Evolutionary conservation across 2,797 vertebrate genomes (phyloP), one percentile per base, ranked within the genome.

Genomic region (Acanthis flammea): DNA sequence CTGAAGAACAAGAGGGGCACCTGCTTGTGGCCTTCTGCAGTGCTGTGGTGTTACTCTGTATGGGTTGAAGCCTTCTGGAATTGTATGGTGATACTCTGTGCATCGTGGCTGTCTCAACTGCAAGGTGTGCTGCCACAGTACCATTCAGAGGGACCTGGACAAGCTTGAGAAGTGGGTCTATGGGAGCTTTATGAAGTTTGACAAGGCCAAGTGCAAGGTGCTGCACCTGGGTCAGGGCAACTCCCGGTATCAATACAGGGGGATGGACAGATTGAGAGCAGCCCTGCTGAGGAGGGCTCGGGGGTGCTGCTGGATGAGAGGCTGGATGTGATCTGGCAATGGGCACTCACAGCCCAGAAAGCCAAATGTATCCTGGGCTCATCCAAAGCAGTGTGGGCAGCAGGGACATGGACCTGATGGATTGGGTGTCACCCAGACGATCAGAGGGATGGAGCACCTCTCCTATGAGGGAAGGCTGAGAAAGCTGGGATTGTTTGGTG

Each of bases 401-500:
- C 63, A 57, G n/a, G 24, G 35, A n/a, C 37, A 44, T 0, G 3
- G 44, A 61, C 28, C 35, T 37, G 57, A 3, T 10, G 58, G 78
- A 25, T 3, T 0, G 0, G 12, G 6, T 27, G 21, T 1, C 17
- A 23, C 21, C 6, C 31, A 27, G 8, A 33, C 4, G 4, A 22
- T 13, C 10, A 63, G 10, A 63, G 24, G 16, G 3, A 22, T 13
- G 12, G 37, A 39, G 7, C 16, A 70, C 6, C 14, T 39, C 0
- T 63, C 14, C 10, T 22, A 0, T 8, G 44, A 51, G 14, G 7
- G 3, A 76, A 37, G 15, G 44, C 14, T 33, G 5, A 39, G 25
- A 70, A 2, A 65, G 5, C 5, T 47, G 5, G 4, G 10, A 22
- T 23, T 39, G 18, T 8, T 63, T 2, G 13, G 28, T 0, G 1